A percentile compares a stretch with the other conserved stretches of the same genome.
Evolutionary conservation across 2,888 invertebrate species (phyloP).

Genomic region (Dioctria linearis): DNA sequence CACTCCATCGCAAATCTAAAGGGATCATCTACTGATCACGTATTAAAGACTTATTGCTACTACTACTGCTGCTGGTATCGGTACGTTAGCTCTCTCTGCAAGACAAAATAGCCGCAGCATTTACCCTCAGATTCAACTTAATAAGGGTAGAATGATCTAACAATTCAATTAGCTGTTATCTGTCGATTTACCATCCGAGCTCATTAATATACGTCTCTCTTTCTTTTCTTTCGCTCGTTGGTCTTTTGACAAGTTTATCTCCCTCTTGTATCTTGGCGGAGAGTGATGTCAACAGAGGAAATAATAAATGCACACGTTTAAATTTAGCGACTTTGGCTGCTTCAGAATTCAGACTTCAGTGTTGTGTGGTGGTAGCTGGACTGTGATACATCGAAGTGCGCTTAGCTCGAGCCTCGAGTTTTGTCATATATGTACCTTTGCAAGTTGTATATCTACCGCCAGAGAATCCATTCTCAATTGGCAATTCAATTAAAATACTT

Average conservation of each 20-base stretch:
- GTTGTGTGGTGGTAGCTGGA: background rate
- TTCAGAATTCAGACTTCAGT: conserved; percentile 7
- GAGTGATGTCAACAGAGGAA: conserved; percentile 62
- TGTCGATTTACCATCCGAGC: conserved; percentile 61
- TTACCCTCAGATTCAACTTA: conserved; percentile 32
- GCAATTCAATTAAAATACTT: conserved; percentile 62
- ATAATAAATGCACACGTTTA: conserved; percentile 63
- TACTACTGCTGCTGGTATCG: conserved; percentile 22
- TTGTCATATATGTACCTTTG: conserved; percentile 55
- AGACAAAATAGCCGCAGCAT: background rate
- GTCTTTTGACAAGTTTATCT: conserved; percentile 63
- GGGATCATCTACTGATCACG: conserved; percentile 40
- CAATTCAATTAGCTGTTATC: conserved; percentile 63
- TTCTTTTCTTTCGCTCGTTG: conserved; percentile 47
- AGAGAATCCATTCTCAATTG: conserved; percentile 51
- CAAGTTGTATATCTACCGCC: conserved; percentile 44
- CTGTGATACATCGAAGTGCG: conserved; percentile 35
- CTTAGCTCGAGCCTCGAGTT: conserved; percentile 43
- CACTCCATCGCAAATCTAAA: conserved; percentile 7
- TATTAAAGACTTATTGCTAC: conserved; percentile 33
- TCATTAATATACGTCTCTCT: conserved; percentile 62
- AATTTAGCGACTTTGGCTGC: conserved; percentile 53
- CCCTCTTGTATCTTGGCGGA: conserved; percentile 61
- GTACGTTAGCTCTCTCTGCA: background rate
- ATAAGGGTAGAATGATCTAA: conserved; percentile 61